phyloP scores from a whole-genome alignment of 2,797 vertebrate genomes.

The Oreochromis mossambicus region DNA sequence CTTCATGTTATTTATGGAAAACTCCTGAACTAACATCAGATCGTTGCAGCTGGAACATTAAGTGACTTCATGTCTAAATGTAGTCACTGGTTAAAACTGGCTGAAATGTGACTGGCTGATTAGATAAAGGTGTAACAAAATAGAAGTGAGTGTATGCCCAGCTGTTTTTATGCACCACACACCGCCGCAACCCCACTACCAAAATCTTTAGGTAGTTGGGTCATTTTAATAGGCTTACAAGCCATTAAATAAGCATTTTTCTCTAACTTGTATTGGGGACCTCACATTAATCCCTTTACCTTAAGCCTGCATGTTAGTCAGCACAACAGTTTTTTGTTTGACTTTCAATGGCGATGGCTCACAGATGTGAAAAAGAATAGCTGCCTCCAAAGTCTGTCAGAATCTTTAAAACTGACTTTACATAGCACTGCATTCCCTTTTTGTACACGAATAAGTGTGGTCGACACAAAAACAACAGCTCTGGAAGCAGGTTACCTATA shows the following conservation, averaged over 20 bases:
- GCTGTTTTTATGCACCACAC: not conserved
- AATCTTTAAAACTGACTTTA: constrained; percentile 15
- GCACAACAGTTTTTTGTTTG: constrained; percentile 26
- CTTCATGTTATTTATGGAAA: not conserved
- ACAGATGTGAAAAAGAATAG: constrained; percentile 35
- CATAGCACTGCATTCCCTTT: not conserved
- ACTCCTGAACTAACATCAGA: not conserved
- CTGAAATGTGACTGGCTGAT: not conserved
- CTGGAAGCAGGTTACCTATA: not conserved
- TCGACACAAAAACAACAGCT: constrained; percentile 33
- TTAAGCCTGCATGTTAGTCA: constrained; percentile 4
- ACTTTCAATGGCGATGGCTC: constrained; percentile 2
- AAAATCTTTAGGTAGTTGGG: not conserved
- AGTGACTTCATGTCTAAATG: not conserved
- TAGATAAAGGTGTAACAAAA: not conserved
- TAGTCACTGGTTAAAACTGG: not conserved
- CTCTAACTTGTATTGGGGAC: not conserved
- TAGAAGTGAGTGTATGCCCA: not conserved
- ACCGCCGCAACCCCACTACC: not conserved
- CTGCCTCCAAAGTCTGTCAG: not conserved
- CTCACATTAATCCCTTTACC: constrained; percentile 11
- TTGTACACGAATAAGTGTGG: constrained; percentile 5
- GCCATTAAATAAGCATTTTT: not conserved
- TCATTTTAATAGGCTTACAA: constrained; percentile 17
- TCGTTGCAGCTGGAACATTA: not conserved